Base-by-base conservation (phyloP, 2,113 vertebrate genomes). In the Rhipidura dahli region DNA sequence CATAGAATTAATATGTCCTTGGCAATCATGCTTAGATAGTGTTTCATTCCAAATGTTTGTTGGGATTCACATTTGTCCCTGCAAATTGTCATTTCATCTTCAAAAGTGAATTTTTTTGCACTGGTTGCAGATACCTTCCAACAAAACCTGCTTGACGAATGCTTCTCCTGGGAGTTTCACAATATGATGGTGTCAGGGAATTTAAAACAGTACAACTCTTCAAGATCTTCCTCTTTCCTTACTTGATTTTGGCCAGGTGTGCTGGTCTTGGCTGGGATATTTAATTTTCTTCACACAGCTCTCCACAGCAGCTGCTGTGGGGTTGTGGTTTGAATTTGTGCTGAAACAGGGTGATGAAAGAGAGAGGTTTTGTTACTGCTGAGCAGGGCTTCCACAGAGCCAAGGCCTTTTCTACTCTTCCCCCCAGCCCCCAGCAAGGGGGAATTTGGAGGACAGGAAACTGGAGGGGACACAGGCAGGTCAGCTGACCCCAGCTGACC, bases 401-500 rank as follows among this genome's bases (percentile, higher is more conserved):
- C 47, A 53, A 61, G 8, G 24, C 17, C 14, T 61, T 27, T 27
- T 49, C 63, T 60, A 2, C 30, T 47, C 35, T n/a, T 68, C 11
- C 6, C 22, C 6, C 4, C 21, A 60, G 6, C 13, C 24, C 53
- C 6, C n/a, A 23, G 30, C 0, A 0, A 69, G 22, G 12, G 30
- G n/a, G n/a, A n/a, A n/a, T n/a, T n/a, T n/a, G n/a, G n/a, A n/a
- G n/a, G n/a, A n/a, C 31, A 54, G 56, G 40, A 40, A 54, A 26
- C 3, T 89, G n/a, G 26, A 61, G n/a, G n/a, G n/a, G 63, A 47
- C 70, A 61, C 24, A 54, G 40, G 24, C 40, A 31, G 47, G 47
- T 35, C 47, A 61, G 87, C 24, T 76, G 87, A 76, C 40, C 30
- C 30, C 23, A n/a, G 1, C 6, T 45, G 9, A 39, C 20, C 22